A percentile compares a stretch with the other conserved stretches of the same genome.
These are phyloP conservation scores for Micromesistius poutassou DNA, from an alignment of 2,797 vertebrate species.

Conservation along the genomic window DNA sequence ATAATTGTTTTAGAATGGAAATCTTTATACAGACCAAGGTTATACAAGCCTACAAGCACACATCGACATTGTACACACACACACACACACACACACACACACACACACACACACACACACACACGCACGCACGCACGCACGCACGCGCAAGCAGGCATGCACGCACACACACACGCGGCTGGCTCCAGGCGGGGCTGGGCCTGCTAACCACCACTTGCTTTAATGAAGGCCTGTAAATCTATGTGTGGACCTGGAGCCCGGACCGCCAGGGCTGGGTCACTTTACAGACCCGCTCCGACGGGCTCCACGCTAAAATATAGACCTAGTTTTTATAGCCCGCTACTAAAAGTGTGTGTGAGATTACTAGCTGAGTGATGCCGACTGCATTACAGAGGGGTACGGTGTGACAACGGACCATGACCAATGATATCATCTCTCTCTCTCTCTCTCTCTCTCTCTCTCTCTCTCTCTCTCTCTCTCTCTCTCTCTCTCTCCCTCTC, in stretches of 20 bases:
- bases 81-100: no score
- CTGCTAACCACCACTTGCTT: slow-evolving; percentile 57
- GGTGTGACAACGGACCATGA: slow-evolving; percentile 25
- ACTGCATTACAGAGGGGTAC: slow-evolving; percentile 21
- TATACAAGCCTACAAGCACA: not conserved
- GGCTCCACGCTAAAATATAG: slow-evolving; percentile 50
- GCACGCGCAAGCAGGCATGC: slow-evolving; percentile 18
- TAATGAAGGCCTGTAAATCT: slow-evolving; percentile 74
- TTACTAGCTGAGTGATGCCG: slow-evolving; percentile 36
- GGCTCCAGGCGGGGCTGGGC: slow-evolving; percentile 40
- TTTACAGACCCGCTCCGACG: slow-evolving; percentile 52
- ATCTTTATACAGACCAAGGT: not conserved
- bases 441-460: slow-evolving; percentile 27
- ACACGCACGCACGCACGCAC: slow-evolving; percentile 28
- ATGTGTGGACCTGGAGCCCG: slow-evolving; percentile 60
- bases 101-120: slow-evolving; percentile 18
- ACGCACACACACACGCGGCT: slow-evolving; percentile 26
- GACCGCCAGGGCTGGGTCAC: slow-evolving; percentile 54
- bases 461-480: slow-evolving; percentile 4
- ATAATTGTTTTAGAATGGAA: not conserved
- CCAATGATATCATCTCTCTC: slow-evolving; percentile 38
- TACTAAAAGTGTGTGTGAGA: slow-evolving; percentile 38
- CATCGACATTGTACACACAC: not conserved
- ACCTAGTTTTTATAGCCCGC: slow-evolving; percentile 49
- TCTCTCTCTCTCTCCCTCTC: slow-evolving; percentile 23